phyloP scores from a whole-genome alignment of 64 coral and sea anemone genomes.

The Platygyra sinensis region DNA sequence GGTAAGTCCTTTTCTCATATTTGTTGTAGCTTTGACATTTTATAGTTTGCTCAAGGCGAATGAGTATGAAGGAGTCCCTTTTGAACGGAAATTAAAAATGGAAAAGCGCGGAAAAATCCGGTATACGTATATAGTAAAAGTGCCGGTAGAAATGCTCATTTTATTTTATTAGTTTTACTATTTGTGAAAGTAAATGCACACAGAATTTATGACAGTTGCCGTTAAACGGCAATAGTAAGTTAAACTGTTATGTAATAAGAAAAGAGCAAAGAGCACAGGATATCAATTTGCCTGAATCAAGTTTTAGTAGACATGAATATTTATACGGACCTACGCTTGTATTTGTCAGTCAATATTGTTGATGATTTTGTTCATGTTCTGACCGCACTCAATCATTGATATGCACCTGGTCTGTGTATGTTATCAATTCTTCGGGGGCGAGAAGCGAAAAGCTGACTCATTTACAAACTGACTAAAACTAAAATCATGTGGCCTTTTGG shows the following conservation, averaged over 20 bases:
- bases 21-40: background rate
- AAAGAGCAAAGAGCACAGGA: background rate
- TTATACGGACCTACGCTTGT: background rate
- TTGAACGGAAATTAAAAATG: background rate
- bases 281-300: background rate
- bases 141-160: no score
- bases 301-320: background rate
- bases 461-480: background rate
- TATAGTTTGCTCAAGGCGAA: background rate
- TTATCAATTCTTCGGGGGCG: background rate
- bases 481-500: background rate
- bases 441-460: background rate
- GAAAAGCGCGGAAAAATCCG: background rate
- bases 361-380: background rate
- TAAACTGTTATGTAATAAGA: background rate
- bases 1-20: slow-evolving; percentile 21
- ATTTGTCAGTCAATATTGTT: background rate
- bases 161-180: no score
- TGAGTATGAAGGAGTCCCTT: background rate
- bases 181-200: no score
- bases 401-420: background rate
- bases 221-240: background rate
- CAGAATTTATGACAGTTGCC: no score
- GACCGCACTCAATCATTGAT: background rate
- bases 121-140: background rate